Base-by-base conservation (phyloP, 2,888 invertebrate genomes). In the Xylophagus ater region DNA sequence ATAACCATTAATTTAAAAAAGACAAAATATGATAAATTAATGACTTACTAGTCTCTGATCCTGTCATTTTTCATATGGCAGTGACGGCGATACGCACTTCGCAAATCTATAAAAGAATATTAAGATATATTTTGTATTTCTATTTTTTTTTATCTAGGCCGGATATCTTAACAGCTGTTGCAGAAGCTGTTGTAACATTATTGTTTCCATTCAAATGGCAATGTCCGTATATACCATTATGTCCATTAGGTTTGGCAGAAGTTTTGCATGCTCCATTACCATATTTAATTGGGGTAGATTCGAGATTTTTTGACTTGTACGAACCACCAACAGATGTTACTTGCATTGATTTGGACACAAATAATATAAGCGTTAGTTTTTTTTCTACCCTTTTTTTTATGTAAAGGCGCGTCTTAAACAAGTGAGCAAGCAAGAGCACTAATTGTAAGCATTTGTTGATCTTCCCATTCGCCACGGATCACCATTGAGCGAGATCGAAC, bases 171-270 rank as follows among this genome's bases (percentile, higher is more conserved):
- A 98, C 98, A 20, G 87, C 92, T 26, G 94, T 96, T 6, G 90
- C 94, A 10, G 98, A 98, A 72, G 96, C 97, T 24, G 83, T 97
- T 19, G 87, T 92, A 10, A 83, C 86, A 60, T 72, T 98, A 54
- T 73, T 97, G 51, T 98, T 99, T 63, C 98, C 98, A 1, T 96
- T 98, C 65, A 94, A 94, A 65, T 98, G 98, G 98, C 96, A 97
- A 65, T 98, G 97, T 60, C 97, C 98, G 0, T 98, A 98, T 65
- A 96, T 99, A 68, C 98, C 98, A 3, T 70, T 98, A 37, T 99
- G 98, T 69, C 98, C 98, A 9, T 71, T 98, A 59, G 87, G 87
- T 41, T 68, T 94, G 53, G 90, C 92, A n/a, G 86, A 92, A 68
- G 90, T 98, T 4, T 70, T 98, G 37, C 92, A 94, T 62, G 97